These are phyloP conservation scores for Noctua comes DNA, from an alignment of 2,888 invertebrate species.

Conservation along the genomic window DNA sequence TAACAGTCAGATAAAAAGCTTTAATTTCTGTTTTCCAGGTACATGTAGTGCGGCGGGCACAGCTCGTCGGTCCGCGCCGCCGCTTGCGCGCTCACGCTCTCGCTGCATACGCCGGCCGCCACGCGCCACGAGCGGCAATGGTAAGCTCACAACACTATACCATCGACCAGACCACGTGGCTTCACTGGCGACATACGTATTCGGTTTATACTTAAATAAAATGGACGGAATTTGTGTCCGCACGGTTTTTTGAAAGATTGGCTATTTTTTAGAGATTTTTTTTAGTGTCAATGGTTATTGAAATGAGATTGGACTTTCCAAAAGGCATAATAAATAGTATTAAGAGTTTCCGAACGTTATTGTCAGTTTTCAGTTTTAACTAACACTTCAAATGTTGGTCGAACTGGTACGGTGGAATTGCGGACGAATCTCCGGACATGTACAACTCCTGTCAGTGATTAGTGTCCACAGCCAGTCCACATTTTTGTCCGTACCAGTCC, in stretches of 20 bases:
- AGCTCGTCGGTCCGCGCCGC: constrained; percentile 34
- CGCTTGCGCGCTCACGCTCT: constrained; percentile 58
- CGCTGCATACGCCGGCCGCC: constrained; percentile 65
- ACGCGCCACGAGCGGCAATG: constrained; percentile 42
- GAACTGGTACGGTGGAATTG: neutral
- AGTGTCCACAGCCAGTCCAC: neutral
- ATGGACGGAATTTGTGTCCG: constrained; percentile 34
- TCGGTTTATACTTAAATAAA: constrained; percentile 66
- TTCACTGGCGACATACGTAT: constrained; percentile 52
- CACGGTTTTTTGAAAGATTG: constrained; percentile 66
- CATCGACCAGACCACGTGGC: constrained; percentile 54
- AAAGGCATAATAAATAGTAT: constrained; percentile 58
- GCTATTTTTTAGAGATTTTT: constrained; percentile 44
- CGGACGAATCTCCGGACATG: neutral
- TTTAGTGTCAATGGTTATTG: constrained; percentile 28
- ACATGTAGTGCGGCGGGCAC: constrained; percentile 65
- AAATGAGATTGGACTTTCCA: constrained; percentile 34
- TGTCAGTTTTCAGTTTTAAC: constrained; percentile 33
- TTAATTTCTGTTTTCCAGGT: constrained; percentile 60
- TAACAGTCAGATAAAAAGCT: too few relatives aligned
- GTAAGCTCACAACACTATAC: constrained; percentile 64
- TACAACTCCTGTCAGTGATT: neutral
- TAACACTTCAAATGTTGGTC: constrained; percentile 23
- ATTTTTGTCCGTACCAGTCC: neutral
- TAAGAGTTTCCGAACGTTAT: constrained; percentile 39